Evolutionary conservation across 2,888 invertebrate genomes (phyloP).

Genomic region (Sericinus montela): DNA sequence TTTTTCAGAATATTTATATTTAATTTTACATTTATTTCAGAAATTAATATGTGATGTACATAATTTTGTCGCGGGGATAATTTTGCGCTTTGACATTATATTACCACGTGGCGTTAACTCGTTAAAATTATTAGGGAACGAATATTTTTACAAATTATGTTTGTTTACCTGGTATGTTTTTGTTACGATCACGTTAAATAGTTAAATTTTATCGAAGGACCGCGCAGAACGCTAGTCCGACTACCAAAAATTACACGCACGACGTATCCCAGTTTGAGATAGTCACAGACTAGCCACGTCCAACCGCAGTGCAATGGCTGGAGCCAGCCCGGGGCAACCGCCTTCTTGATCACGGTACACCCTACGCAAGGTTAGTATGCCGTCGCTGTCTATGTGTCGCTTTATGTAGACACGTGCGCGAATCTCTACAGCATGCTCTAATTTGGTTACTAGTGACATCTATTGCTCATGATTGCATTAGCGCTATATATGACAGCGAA

Average conservation of each 20-base stretch:
- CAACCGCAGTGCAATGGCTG: constrained; percentile 83
- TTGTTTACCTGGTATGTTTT: too few relatives aligned
- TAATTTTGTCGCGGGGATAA: too few relatives aligned
- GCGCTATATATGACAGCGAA: not conserved
- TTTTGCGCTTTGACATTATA: too few relatives aligned
- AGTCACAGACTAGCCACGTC: constrained; percentile 80
- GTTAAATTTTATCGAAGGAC: constrained; percentile 57
- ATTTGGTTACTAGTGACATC: constrained; percentile 52
- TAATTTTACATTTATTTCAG: too few relatives aligned
- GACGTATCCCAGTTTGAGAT: constrained; percentile 77
- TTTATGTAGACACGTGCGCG: constrained; percentile 37
- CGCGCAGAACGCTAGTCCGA: constrained; percentile 81
- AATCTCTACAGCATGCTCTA: constrained; percentile 54
- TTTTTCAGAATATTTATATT: too few relatives aligned
- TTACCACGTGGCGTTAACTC: too few relatives aligned
- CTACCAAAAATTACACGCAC: constrained; percentile 82
- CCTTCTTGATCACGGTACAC: constrained; percentile 85
- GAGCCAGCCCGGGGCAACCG: constrained; percentile 82
- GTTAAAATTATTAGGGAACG: too few relatives aligned
- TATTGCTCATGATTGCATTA: constrained; percentile 32
- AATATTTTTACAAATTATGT: too few relatives aligned
- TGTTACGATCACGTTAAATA: too few relatives aligned
- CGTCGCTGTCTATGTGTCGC: rapidly evolving
- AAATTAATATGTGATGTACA: too few relatives aligned
- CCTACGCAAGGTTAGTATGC: constrained; percentile 87